Base-by-base conservation (phyloP, 2,797 vertebrate species). In the Pterois miles region DNA sequence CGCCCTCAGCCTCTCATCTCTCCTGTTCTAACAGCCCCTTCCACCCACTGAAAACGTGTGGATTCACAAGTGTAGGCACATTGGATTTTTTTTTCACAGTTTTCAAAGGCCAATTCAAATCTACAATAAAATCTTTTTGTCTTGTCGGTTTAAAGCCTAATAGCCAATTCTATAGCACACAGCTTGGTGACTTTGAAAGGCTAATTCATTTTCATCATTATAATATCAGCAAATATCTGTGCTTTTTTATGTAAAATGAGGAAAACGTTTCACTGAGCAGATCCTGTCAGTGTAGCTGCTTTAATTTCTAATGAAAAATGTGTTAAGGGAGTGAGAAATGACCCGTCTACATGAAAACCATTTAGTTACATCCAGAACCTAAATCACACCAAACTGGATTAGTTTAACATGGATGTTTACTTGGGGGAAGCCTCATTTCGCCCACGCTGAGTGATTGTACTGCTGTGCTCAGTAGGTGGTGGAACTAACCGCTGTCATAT, bases 1-100 rank as follows among this genome's bases (percentile, higher is more conserved):
- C 88, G 48, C 90, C 92, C 85, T 88, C 91, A 84, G 85, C 87
- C 89, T 91, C 89, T 90, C 83, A 76, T 91, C 86, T 86, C 85
- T 88, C 86, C 83, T 92, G 89, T 88, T 85, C 71, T 25, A 88
- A 90, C 90, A 89, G 91, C 84, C 90, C 84, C 82, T 83, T 90
- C 92, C 93, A 87, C 94, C 92, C 93, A 95, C 91, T 86, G 74
- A 87, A 90, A 89, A 89, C 64, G 90, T 90, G 88, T 92, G 83
- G 82, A 88, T 86, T 81, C 78, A 76, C 71, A 85, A 88, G 82
- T 79, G 88, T 84, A 64, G 89, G 87, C 67, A 46, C 69, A 71
- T 88, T 74, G 14, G 36, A 52, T 78, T 67, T 67, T 66, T 78
- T 56, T 64, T 3, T 36, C 56, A 60, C 76, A 64, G 52, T 80